Evolutionary conservation across 2,888 invertebrate genomes (phyloP).

Genomic region (Folsomia manolachei): DNA sequence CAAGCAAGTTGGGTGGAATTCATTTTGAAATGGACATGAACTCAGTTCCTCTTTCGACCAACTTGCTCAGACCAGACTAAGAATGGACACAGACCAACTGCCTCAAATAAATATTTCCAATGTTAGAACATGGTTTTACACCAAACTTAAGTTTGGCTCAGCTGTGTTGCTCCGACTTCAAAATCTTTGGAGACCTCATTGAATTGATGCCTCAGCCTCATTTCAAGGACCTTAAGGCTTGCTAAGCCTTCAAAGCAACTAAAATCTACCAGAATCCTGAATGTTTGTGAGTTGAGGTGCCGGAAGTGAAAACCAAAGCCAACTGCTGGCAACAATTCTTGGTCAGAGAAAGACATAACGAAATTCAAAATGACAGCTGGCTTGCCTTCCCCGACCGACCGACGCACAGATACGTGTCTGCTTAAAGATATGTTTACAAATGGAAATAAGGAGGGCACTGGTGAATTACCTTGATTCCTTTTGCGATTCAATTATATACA

Average conservation of each 20-base stretch:
- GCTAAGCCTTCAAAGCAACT: neutral
- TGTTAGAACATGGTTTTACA: neutral
- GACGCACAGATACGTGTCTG: neutral
- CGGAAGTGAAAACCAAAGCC: neutral
- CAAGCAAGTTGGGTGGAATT: neutral
- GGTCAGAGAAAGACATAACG: neutral
- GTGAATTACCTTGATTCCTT: no score
- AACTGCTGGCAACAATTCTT: neutral
- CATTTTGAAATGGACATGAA: neutral
- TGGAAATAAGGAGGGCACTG: no score
- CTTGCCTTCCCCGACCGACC: no score
- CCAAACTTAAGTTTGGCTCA: slow-evolving; percentile 7
- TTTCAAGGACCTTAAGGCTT: neutral
- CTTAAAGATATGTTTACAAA: neutral
- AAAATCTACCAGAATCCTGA: neutral
- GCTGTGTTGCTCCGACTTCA: neutral
- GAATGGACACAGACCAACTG: neutral
- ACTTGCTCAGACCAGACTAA: no score
- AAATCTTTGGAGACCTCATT: neutral
- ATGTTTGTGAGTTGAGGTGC: neutral
- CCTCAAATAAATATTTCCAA: slow-evolving; percentile 2
- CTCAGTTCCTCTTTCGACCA: neutral
- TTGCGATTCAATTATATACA: neutral
- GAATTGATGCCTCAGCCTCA: neutral
- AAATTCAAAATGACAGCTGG: neutral